phyloP scores from a whole-genome alignment of 37 sponge, comb jelly and placozoan genomes.

The Lycopodina hypogea region DNA sequence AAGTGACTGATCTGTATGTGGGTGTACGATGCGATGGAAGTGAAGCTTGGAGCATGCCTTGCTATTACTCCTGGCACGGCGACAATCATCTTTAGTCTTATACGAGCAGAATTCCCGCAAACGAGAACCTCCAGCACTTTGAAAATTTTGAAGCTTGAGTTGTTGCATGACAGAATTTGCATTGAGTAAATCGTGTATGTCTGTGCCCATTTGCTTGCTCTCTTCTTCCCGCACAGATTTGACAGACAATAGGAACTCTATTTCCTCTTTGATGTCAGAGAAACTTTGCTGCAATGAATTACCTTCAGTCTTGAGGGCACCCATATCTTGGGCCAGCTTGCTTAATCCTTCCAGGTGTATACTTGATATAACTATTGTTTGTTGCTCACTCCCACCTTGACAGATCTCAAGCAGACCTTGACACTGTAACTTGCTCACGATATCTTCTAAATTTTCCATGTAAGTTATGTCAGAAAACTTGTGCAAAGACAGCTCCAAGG shows the following conservation, averaged over 20 bases:
- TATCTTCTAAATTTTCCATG: not conserved
- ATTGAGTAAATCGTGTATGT: constrained; percentile 78
- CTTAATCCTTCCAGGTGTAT: constrained; percentile 34
- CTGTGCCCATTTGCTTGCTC: constrained; percentile 63
- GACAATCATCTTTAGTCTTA: constrained; percentile 89
- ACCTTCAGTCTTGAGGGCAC: not conserved
- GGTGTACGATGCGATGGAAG: constrained; percentile 79
- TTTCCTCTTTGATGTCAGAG: constrained; percentile 17
- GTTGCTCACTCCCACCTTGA: not conserved
- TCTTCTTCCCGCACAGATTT: constrained; percentile 65
- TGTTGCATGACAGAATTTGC: constrained; percentile 76
- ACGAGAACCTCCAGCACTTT: constrained; percentile 73
- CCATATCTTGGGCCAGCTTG: constrained; percentile 7
- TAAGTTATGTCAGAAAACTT: not conserved
- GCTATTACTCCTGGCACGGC: constrained; percentile 40
- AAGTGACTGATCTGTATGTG: constrained; percentile 87
- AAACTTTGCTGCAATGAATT: not conserved
- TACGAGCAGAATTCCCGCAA: constrained; percentile 84
- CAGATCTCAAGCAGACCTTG: constrained; percentile 30
- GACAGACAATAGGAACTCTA: constrained; percentile 46
- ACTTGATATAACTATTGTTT: not conserved
- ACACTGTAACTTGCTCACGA: constrained; percentile 22
- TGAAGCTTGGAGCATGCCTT: constrained; percentile 87
- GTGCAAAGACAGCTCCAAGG: constrained; percentile 7
- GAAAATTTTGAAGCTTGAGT: constrained; percentile 74